Percentiles rank a stretch among this genome's conserved stretches.
Evolutionary conservation across 2,113 vertebrate species (phyloP).

Genomic region (Oceanites oceanicus): DNA sequence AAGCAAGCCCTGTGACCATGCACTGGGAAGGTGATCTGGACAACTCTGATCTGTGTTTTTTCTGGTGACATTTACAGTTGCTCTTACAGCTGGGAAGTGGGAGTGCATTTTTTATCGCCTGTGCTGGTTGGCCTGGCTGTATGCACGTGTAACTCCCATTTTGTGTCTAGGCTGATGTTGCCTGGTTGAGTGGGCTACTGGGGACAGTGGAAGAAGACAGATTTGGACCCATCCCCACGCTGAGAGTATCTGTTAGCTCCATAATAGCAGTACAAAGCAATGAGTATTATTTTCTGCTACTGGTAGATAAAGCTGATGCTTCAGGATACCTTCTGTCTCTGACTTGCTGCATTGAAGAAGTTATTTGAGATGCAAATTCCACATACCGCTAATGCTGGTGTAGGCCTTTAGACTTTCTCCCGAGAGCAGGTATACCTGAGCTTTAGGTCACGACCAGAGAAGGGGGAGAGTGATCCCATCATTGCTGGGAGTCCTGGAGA

Average conservation of each 20-base stretch:
- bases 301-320: background rate
- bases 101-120: background rate
- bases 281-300: background rate
- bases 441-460: background rate
- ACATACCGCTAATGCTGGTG: background rate
- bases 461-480: background rate
- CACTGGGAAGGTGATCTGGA: background rate
- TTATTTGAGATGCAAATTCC: background rate
- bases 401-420: background rate
- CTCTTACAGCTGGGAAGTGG: background rate
- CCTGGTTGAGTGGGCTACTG: background rate
- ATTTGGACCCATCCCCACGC: accelerated
- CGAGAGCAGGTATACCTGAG: accelerated
- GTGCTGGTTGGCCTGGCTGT: background rate
- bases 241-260: background rate
- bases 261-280: background rate
- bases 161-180: background rate
- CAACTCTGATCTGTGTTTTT: background rate
- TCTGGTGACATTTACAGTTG: background rate
- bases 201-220: background rate
- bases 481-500: background rate
- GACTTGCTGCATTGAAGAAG: background rate
- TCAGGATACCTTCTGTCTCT: background rate
- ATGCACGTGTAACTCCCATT: background rate
- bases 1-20: background rate